Conservation (phyloP, 2,888 invertebrate genomes). For the Ophioninae sp. region DNA sequence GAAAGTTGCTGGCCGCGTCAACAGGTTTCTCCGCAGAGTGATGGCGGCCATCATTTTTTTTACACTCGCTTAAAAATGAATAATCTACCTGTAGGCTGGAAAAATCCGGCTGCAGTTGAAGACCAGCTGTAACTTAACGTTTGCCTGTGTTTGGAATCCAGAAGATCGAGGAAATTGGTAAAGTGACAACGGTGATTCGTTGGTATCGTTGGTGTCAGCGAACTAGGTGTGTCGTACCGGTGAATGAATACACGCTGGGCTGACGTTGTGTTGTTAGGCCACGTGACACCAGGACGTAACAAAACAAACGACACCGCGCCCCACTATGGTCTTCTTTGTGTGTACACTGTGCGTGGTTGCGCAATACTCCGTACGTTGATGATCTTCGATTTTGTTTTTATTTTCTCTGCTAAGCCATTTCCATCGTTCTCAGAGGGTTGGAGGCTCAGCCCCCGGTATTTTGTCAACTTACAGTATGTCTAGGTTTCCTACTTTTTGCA, state of each 20-base stretch:
- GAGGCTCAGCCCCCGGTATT: neutral
- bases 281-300: slow-evolving; percentile 48
- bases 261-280: slow-evolving; percentile 7
- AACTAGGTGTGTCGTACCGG: slow-evolving; percentile 1
- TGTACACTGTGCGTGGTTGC: slow-evolving; percentile 35
- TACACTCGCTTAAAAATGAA: neutral
- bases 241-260: slow-evolving; percentile 28
- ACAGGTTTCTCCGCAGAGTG: neutral
- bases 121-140: neutral
- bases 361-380: slow-evolving; percentile 37
- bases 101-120: neutral
- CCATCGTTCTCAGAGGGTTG: neutral
- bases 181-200: neutral
- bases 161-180: neutral
- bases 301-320: slow-evolving; percentile 47
- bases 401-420: neutral
- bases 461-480: neutral
- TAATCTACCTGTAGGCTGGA: neutral
- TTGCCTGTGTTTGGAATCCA: neutral
- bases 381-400: neutral
- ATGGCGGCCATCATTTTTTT: neutral
- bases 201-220: neutral
- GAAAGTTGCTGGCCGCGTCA: neutral
- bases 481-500: neutral
- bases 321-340: slow-evolving; percentile 1